These are phyloP conservation scores for Eurytoma californica DNA, from an alignment of 2,888 invertebrate genomes.

Conservation along the genomic window DNA sequence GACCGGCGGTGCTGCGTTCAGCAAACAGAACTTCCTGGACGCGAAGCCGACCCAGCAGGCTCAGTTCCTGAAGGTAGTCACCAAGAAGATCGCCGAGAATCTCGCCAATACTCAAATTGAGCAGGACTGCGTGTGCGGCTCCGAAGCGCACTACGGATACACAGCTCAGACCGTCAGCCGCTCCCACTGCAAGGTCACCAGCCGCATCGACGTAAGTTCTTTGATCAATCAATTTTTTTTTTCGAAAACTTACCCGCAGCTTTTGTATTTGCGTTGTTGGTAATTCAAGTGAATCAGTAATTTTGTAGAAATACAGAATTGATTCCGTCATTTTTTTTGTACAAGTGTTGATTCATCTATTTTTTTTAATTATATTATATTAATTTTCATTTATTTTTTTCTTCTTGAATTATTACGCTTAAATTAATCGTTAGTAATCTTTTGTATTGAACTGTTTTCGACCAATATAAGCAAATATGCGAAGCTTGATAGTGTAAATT, in stretches of 20 bases:
- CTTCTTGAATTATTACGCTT: too few relatives aligned
- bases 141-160: constrained; percentile 56
- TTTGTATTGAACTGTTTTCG: too few relatives aligned
- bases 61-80: constrained; percentile 78
- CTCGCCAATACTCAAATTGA: constrained; percentile 67
- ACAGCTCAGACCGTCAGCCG: constrained; percentile 63
- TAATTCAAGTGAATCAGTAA: too few relatives aligned
- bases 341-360: too few relatives aligned
- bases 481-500: too few relatives aligned
- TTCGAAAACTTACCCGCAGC: too few relatives aligned
- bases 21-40: constrained; percentile 78
- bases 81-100: constrained; percentile 69
- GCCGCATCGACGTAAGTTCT: constrained; percentile 64
- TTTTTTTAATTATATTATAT: neutral
- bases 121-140: constrained; percentile 71
- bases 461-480: too few relatives aligned
- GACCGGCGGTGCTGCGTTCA: constrained; percentile 82
- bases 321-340: too few relatives aligned
- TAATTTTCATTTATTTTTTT: neutral
- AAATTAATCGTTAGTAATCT: neutral
- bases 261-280: too few relatives aligned
- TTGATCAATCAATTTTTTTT: too few relatives aligned
- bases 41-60: constrained; percentile 79
- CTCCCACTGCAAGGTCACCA: constrained; percentile 70
- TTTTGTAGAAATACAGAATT: too few relatives aligned